Conservation (phyloP, 1,140 invertebrate species). For the Papilio polyxenes region DNA sequence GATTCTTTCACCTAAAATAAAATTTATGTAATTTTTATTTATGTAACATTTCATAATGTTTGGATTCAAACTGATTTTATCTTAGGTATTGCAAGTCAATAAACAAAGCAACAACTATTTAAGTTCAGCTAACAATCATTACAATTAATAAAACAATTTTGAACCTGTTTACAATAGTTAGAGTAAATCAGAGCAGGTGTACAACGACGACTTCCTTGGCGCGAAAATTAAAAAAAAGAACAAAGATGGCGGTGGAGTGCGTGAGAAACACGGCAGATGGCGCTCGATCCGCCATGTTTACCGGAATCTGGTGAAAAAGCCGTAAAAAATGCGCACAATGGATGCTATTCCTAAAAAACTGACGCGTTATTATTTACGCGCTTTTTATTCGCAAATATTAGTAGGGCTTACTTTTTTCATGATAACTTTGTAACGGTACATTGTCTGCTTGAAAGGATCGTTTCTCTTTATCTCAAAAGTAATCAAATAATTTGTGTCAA, state of each 20-base stretch:
- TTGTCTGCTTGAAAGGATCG: neutral
- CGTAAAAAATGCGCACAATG: slow-evolving; percentile 35
- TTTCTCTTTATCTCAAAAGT: neutral
- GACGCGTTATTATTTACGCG: slow-evolving; percentile 9
- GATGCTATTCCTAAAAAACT: slow-evolving; percentile 28
- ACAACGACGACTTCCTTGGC: slow-evolving; percentile 36
- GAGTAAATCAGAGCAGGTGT: slow-evolving; percentile 20
- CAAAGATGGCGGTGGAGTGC: slow-evolving; percentile 13
- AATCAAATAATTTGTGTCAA: neutral
- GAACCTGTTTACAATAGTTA: slow-evolving; percentile 8
- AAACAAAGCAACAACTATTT: neutral
- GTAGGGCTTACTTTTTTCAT: slow-evolving; percentile 27
- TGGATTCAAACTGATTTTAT: too few relatives aligned
- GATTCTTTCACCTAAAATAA: too few relatives aligned
- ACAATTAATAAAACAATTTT: neutral
- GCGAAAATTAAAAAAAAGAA: slow-evolving; percentile 37
- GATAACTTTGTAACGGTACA: slow-evolving; percentile 10
- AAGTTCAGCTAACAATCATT: neutral
- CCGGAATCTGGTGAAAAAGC: slow-evolving; percentile 31
- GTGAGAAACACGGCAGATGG: slow-evolving; percentile 38
- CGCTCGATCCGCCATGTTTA: slow-evolving; percentile 34
- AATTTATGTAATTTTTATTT: too few relatives aligned
- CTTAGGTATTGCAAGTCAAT: too few relatives aligned
- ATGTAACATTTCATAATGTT: too few relatives aligned
- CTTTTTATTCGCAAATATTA: slow-evolving; percentile 29